Evolutionary conservation across 2,888 invertebrate species (phyloP).

Genomic region (Sepioteuthis lessoniana): DNA sequence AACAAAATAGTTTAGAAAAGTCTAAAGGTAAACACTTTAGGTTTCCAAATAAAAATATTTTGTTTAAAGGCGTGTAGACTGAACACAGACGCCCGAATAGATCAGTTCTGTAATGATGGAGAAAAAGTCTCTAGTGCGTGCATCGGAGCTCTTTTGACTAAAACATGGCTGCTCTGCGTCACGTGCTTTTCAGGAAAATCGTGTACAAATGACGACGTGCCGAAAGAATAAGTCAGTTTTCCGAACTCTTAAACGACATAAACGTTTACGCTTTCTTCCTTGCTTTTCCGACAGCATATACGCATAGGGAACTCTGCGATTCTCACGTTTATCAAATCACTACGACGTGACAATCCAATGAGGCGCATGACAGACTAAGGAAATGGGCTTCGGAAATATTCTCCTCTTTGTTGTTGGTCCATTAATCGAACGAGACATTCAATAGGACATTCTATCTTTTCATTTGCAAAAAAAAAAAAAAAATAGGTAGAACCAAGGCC

Average conservation of each 20-base stretch:
- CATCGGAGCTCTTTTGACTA: not conserved
- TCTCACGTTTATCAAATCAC: not conserved
- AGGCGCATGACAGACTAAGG: not conserved
- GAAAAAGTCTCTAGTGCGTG: not conserved
- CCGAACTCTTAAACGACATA: not conserved
- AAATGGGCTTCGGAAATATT: slow-evolving; percentile 33
- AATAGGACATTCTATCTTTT: not conserved
- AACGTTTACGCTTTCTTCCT: not conserved
- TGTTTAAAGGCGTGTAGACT: no score
- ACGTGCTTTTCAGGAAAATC: not conserved
- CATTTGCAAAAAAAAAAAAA: not conserved
- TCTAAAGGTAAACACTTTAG: no score
- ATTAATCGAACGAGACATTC: not conserved
- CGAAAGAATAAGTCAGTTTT: not conserved
- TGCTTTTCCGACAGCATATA: not conserved
- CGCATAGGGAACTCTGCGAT: not conserved
- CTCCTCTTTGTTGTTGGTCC: not conserved
- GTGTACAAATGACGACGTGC: not conserved
- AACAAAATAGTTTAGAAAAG: no score
- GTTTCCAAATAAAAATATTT: no score
- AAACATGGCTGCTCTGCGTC: not conserved
- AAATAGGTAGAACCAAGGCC: not conserved
- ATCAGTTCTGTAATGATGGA: no score
- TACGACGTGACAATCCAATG: slow-evolving; percentile 14
- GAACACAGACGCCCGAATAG: no score